Base-by-base conservation (phyloP, 2,113 vertebrate species). In the Columba livia region DNA sequence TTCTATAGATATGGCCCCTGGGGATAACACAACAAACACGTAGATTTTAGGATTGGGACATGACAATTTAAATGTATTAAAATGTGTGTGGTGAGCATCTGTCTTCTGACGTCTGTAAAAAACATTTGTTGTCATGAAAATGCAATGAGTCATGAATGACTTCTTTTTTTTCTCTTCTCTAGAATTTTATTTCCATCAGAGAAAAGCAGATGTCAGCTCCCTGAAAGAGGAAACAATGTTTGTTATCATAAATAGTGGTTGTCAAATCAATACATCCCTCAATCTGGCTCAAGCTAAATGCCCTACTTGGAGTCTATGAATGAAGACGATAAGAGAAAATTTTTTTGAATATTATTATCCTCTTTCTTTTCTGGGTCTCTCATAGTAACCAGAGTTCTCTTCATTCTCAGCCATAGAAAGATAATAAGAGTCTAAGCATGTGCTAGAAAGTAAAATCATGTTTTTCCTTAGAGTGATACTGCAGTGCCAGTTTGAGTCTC, bases 71-170 rank as follows among this genome's bases (percentile, higher is more conserved):
- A 60, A 71, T 51, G 8, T 40, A 88, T 89, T 79, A 42, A 64
- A 86, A 54, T 56, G 2, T 80, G 47, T 73, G 38, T 73, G 16
- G 24, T 77, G 25, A 80, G 15, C 18, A 78, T 74, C 56, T 71
- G 47, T 75, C 19, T 75, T 57, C 53, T 79, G 60, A 60, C 36
- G 29, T 74, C 70, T 79, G 34, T 44, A 74, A 80, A 90, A 96
- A 96, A 69, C 79, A 93, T 93, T 95, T 19, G 77, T 93, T 97
- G 95, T 87, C 89, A 92, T 95, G 93, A 96, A 96, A 97, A 96
- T 96, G 89, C 71, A 89, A 50, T 90, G 90, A 95, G 40, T 84
- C 53, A 80, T 83, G 83, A 79, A 26, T n/a, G 9, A 82, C 94
- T 95, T 54, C 54, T 50, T 94, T 95, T 95, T 94, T 83, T 66